Evolutionary conservation across 1,140 invertebrate genomes (phyloP), one percentile per base, ranked within the genome.

Genomic region (Ylistrum balloti): DNA sequence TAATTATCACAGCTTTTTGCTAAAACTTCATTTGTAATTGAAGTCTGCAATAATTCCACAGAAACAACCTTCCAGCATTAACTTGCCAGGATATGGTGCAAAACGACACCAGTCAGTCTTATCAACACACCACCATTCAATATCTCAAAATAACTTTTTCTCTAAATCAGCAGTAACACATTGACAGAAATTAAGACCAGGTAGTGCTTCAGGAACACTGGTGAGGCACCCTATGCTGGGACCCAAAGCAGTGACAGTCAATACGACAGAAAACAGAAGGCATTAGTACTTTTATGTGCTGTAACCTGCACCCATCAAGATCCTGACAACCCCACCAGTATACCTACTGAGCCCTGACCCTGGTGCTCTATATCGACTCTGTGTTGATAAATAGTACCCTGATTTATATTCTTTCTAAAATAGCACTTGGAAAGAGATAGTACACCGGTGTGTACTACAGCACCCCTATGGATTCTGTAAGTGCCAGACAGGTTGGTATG

Each of bases 361-460:
- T n/a, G 5, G n/a, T 74, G n/a, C 56, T 74, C 17, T 74, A 22
- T 74, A 74, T 74, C 28, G 56, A 74, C 56, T 74, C 5, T 17
- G 20, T 28, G 56, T n/a, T 74, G 56, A 74, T 74, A 74, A 74
- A 74, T 74, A 17, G 56, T 28, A 74, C 56, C 56, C 56, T 74
- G 56, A 74, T 74, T 74, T 74, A n/a, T 74, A 74, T 74, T 74
- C 56, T 74, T 28, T 74, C 56, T 11, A 74, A 28, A 74, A 74
- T 74, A 74, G 56, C 56, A 74, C n/a, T 74, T 74, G 56, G 28
- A 74, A 74, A 74, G n/a, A 74, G 9, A 74, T 74, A 74, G 56
- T n/a, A 1, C 11, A 74, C 56, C 28, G 56, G n/a, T n/a, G 13
- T 74, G 56, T 74, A 74, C 56, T 74, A 28, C n/a, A 74, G 17